Conservation (phyloP, 2,113 vertebrate species). For the Apistogramma diplotaenia region DNA sequence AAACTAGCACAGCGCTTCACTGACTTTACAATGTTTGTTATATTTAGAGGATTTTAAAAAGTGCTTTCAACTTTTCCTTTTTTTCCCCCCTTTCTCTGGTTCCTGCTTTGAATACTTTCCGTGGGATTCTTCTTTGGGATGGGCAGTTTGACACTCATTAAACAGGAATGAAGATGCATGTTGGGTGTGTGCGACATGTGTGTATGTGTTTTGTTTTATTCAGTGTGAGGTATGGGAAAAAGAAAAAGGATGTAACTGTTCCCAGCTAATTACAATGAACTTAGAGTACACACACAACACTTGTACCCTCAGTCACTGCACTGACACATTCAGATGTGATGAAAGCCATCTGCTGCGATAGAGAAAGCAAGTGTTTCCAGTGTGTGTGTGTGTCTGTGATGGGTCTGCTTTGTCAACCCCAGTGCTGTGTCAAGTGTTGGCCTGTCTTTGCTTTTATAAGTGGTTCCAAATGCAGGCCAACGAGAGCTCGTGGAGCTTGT, state of each 20-base stretch:
- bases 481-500: not conserved
- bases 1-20: not conserved
- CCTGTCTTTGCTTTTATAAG: conserved; percentile 56
- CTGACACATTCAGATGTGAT: conserved; percentile 68
- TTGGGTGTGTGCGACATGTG: conserved; percentile 6
- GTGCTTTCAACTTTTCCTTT: not conserved
- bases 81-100: not conserved
- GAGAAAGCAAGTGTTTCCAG: conserved; percentile 65
- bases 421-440: conserved; percentile 58
- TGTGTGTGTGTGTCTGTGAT: not conserved
- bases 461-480: conserved; percentile 40
- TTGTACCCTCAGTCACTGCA: conserved; percentile 25
- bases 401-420: conserved; percentile 60
- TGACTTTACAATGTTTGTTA: conserved; percentile 1
- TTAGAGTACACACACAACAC: conserved; percentile 27
- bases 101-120: conserved; percentile 27
- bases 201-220: not conserved
- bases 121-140: conserved; percentile 36
- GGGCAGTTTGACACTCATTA: conserved; percentile 42
- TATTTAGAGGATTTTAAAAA: not conserved
- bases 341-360: conserved; percentile 73
- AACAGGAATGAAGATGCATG: conserved; percentile 42
- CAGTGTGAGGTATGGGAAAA: not conserved
- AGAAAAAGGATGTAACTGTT: conserved; percentile 12
- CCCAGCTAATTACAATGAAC: conserved; percentile 2